Percentiles rank a stretch among this genome's conserved stretches.
Evolutionary conservation across 2,797 vertebrate species (phyloP).

Genomic region (Aselliscus stoliczkanus): DNA sequence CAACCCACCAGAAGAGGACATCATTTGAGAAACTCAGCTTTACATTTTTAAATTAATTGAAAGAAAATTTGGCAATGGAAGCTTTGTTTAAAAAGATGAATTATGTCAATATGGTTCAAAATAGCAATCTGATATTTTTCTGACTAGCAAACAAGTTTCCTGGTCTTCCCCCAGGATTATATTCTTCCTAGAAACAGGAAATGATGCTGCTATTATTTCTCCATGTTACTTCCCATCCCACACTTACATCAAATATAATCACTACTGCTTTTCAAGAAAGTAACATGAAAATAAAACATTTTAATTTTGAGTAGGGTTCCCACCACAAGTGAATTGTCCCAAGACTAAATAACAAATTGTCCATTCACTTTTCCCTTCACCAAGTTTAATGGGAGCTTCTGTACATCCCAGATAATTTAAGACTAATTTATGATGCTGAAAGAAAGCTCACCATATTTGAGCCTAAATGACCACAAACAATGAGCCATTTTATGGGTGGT

Average conservation of each 20-base stretch:
- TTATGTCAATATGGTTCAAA: neutral
- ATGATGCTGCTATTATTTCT: neutral
- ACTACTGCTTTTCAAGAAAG: neutral
- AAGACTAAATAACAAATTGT: neutral
- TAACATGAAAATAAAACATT: neutral
- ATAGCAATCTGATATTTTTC: neutral
- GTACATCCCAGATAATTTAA: neutral
- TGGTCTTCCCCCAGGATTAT: neutral
- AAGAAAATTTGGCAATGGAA: neutral
- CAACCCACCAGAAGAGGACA: neutral
- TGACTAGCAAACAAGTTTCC: neutral
- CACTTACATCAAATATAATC: neutral
- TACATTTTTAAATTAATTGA: neutral
- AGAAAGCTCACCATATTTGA: neutral
- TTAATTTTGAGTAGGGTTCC: neutral
- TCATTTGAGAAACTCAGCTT: neutral
- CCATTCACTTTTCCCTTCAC: neutral
- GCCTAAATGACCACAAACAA: neutral
- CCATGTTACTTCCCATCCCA: neutral
- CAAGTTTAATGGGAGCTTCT: neutral
- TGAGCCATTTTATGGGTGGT: neutral
- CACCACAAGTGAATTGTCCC: neutral
- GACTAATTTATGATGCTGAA: neutral
- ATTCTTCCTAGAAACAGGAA: neutral
- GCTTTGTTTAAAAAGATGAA: conserved; percentile 1